A percentile compares a stretch with the other conserved stretches of the same genome.
Evolutionary conservation across 2,888 invertebrate genomes (phyloP).

Genomic region (Ornithoptera alexandrae): DNA sequence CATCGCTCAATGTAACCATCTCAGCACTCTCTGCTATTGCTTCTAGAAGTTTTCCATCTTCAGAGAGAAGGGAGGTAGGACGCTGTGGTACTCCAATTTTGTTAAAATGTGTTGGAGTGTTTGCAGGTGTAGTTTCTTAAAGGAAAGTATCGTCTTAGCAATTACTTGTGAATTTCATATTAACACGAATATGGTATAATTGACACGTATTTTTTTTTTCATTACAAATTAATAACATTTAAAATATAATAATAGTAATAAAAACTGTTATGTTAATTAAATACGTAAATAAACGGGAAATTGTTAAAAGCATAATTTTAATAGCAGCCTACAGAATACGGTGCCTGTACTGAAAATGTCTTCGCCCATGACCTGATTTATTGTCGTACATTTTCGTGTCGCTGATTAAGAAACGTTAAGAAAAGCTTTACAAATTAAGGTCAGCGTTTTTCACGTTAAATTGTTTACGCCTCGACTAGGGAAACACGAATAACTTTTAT

Average conservation of each 20-base stretch:
- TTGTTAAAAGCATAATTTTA: not conserved
- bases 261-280: not conserved
- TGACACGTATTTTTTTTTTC: not conserved
- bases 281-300: not conserved
- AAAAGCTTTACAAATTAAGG: constrained; percentile 14
- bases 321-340: not conserved
- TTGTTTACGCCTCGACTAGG: constrained; percentile 4
- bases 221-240: not conserved
- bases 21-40: constrained; percentile 85
- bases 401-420: constrained; percentile 21
- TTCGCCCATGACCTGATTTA: constrained; percentile 17
- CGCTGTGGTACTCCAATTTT: constrained; percentile 65
- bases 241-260: not conserved
- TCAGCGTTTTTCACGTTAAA: constrained; percentile 18
- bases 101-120: constrained; percentile 68
- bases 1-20: constrained; percentile 82
- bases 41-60: constrained; percentile 82
- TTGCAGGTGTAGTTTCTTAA: constrained; percentile 73
- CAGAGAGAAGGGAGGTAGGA: constrained; percentile 82
- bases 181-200: too few relatives aligned
- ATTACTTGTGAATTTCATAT: not conserved
- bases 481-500: not conserved
- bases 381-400: constrained; percentile 22
- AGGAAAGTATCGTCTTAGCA: constrained; percentile 27
- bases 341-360: not conserved